Base-by-base conservation (phyloP, 2,797 vertebrate species). In the Syngnathus acus region DNA sequence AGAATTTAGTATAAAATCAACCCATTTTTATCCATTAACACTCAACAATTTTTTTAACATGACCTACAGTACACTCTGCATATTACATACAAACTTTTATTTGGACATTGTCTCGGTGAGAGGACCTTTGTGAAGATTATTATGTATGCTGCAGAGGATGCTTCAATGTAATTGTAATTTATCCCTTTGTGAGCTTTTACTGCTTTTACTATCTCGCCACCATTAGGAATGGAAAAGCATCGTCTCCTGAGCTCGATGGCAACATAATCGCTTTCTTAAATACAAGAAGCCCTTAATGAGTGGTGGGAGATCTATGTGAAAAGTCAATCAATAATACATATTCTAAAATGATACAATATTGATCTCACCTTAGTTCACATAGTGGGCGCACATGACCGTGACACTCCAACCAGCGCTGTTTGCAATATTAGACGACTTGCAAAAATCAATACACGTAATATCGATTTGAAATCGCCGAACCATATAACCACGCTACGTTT, bases 131-230 rank as follows among this genome's bases (percentile, higher is more conserved):
- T 65, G 74, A 82, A 80, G 76, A 82, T 84, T 78, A 75, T 78
- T 78, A 66, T 66, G 76, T 82, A 69, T 50, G 78, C 72, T 84
- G 83, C 85, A 84, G 82, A 84, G 84, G 84, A 82, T 82, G 82
- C 73, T 78, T 75, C 78, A 84, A 81, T 21, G 1, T 82, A 79
- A 84, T 73, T 84, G 79, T 82, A 83, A 82, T 85, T 75, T 71
- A 75, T 85, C 83, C 82, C 81, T 78, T 80, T 6, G 1, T 81
- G 81, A 81, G 74, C 84, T 84, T 76, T 70, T 78, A 78, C 76
- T 86, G 75, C 70, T 72, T 80, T 86, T 75, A 72, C 78, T 86
- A 77, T 74, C 76, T 78, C 67, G 76, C 79, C 77, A 83, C 84
- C 76, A 83, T 81, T 75, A 77, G 66, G 73, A 68, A 69, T 78